phyloP scores from a whole-genome alignment of 2,113 vertebrate species.

The Spheniscus mendiculus region DNA sequence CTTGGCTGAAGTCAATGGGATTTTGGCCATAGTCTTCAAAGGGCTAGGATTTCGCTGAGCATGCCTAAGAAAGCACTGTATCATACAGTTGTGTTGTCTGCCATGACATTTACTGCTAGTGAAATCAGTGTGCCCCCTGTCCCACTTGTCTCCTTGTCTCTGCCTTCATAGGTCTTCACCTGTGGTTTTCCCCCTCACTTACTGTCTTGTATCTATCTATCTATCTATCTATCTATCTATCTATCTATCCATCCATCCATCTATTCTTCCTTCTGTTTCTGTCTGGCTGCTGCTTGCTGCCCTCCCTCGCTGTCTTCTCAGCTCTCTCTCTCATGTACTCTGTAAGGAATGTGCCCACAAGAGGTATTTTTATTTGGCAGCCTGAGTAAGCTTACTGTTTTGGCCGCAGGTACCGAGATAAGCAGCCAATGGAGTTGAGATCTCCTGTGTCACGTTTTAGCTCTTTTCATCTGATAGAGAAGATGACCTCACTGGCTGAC shows the following conservation, averaged over 20 bases:
- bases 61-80: neutral
- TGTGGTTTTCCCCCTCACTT: neutral
- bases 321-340: neutral
- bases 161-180: neutral
- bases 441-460: conserved; percentile 51
- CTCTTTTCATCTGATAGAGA: conserved; percentile 50
- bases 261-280: neutral
- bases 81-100: neutral
- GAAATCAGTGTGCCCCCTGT: neutral
- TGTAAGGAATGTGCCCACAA: conserved; percentile 47
- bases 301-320: neutral
- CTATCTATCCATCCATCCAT: too few relatives aligned
- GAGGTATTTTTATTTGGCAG: conserved; percentile 60
- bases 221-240: neutral
- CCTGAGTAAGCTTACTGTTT: conserved; percentile 37
- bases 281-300: neutral
- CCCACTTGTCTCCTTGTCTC: neutral
- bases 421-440: conserved; percentile 32
- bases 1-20: conserved; percentile 35
- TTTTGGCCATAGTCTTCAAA: conserved; percentile 28
- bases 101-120: neutral
- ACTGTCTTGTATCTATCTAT: neutral
- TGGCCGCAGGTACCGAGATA: conserved; percentile 54
- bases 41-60: neutral
- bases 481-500: conserved; percentile 42